These are phyloP conservation scores for Mactromeris polynyma DNA, from an alignment of 2,888 invertebrate species.

Conservation along the genomic window DNA sequence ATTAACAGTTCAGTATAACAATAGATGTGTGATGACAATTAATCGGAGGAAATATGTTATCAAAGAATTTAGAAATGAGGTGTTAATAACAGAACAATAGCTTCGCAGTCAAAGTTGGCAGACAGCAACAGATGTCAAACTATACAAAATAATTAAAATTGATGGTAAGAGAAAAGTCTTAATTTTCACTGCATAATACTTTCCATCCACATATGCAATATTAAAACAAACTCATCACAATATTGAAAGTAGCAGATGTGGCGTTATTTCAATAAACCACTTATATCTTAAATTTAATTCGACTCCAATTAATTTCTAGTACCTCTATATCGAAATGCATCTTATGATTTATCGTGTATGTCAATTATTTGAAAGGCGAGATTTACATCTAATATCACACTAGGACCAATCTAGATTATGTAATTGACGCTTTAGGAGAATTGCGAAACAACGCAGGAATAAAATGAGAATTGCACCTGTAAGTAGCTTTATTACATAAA, in stretches of 20 bases:
- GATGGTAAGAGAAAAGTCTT: no score
- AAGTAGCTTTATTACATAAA: neutral
- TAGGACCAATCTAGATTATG: neutral
- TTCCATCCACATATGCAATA: neutral
- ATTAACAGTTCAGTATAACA: no score
- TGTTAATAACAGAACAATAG: no score
- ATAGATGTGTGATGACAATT: no score
- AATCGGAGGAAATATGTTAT: no score
- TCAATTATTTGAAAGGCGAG: neutral
- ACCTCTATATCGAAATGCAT: neutral
- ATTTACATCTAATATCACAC: neutral
- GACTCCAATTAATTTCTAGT: neutral
- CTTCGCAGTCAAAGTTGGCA: no score
- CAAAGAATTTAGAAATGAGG: no score
- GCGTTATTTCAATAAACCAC: constrained; percentile 4
- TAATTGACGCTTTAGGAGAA: constrained; percentile 16
- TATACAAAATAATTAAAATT: no score
- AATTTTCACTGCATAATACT: no score
- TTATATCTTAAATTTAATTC: constrained; percentile 3
- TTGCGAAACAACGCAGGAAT: constrained; percentile 6
- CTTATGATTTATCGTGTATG: neutral
- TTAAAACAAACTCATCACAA: neutral
- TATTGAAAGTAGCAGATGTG: constrained; percentile 1
- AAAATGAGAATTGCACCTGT: constrained; percentile 23
- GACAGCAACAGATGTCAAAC: no score